Base-by-base conservation (phyloP, 2,113 vertebrate species). In the Varanus komodoensis region DNA sequence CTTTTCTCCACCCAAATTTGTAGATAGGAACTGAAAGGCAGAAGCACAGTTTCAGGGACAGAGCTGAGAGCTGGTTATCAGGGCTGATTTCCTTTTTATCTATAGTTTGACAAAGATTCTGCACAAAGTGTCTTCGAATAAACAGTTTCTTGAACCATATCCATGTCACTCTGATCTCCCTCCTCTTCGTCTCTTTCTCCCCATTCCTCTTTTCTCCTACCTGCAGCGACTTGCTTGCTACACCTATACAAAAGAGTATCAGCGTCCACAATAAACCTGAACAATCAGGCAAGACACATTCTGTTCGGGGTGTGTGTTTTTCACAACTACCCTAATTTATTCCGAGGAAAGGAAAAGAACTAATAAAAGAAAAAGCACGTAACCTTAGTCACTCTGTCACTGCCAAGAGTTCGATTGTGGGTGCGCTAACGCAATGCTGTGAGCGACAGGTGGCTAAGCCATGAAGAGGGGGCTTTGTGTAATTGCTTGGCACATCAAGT, bases 401-500 rank as follows among this genome's bases (percentile, higher is more conserved):
- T 93, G 88, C 84, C 38, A 89, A 57, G 34, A 44, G 67, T 90
- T 25, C 82, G 67, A 61, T 90, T 91, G 85, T 23, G 57, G 48
- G 50, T 83, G 90, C 94, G 94, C 93, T 94, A 94, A 85, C 0
- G 82, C 6, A 69, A 74, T 1, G 0, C 90, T 93, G 92, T 74
- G 94, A 94, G 94, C 91, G 92, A 93, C 95, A 96, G 95, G 95
- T 95, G 94, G 94, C 95, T 92, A 0, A 0, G 90, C 91, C 94
- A 93, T 75, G 86, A 87, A 93, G 21, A 94, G 91, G 92, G 92
- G 91, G 71, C 89, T 94, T 95, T 54, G 94, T 94, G 93, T 95
- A 94, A 95, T 95, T 95, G 95, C 95, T 92, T 96, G 95, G 94
- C 95, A 93, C 90, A 92, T 92, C 93, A 94, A 89, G 89, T 93